Percentiles rank a stretch among this genome's conserved stretches.
Conservation (phyloP, 92 coral and sea anemone species). For the Parazoanthus darwini region DNA sequence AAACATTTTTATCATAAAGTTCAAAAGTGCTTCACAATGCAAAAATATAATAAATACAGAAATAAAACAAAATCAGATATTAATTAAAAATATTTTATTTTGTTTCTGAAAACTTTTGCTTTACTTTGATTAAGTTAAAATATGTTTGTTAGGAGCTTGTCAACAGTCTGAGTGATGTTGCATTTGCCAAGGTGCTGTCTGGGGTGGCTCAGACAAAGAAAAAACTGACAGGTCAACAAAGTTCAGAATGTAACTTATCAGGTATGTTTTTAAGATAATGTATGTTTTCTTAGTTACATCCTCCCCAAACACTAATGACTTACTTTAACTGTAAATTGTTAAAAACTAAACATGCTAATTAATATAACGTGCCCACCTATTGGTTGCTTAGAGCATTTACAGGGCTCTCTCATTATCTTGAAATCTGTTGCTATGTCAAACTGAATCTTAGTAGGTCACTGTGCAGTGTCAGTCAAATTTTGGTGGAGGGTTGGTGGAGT, state of each 20-base stretch:
- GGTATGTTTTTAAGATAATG: slow-evolving; percentile 13
- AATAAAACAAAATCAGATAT: no score
- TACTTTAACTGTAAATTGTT: no score
- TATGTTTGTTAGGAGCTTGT: slow-evolving; percentile 16
- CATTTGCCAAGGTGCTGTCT: slow-evolving; percentile 32
- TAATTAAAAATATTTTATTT: not conserved
- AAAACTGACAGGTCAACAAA: slow-evolving; percentile 9
- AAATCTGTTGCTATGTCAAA: no score
- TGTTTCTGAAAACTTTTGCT: not conserved
- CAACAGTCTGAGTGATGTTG: not conserved
- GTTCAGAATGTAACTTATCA: not conserved
- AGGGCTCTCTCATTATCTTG: no score
- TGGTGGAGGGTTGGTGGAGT: not conserved
- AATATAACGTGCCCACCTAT: not conserved
- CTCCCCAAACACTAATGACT: not conserved
- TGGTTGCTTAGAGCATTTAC: not conserved
- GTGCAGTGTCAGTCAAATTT: no score
- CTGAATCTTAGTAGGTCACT: no score
- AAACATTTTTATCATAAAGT: no score
- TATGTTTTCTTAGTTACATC: not conserved
- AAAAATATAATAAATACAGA: no score
- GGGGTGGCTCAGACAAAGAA: slow-evolving; percentile 33
- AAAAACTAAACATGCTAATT: no score
- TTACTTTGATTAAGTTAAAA: not conserved
- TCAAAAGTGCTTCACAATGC: no score